Evolutionary conservation across 2,797 vertebrate species (phyloP), one percentile per base, ranked within the genome.

Genomic region (Schizopygopsis pylzovi): DNA sequence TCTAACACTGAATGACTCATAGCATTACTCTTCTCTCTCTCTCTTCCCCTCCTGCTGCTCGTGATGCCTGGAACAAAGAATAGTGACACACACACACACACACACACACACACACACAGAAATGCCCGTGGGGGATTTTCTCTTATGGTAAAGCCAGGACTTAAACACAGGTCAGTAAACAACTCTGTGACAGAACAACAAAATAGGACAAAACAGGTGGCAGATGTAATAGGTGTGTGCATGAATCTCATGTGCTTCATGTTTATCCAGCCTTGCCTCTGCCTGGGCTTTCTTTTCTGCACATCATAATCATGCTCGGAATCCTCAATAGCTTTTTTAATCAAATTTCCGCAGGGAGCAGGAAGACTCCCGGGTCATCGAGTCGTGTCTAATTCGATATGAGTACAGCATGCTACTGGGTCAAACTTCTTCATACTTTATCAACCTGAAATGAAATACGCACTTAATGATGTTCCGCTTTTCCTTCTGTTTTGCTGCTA

Each of bases 1-100:
- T 94, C 97, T 98, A 97, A 97, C 97, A 96, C 96, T 96, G 91
- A 97, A 96, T 99, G 97, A 98, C 97, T 99, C 98, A 98, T 97
- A 96, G 97, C 96, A 98, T 98, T 98, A 97, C 97, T 98, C 52
- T 88, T 75, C 76, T 16, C 61, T 77, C 81, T 43, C 39, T 52
- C 49, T 79, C 87, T 54, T 22, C 56, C 41, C 33, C 47, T 56
- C 83, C 84, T 92, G 92, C 93, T 94, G 94, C 93, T 92, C 91
- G 89, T 91, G 91, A 93, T 80, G 90, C 90, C 90, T 92, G 84
- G 92, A 96, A 99, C 97, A 99, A 98, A 98, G 90, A 95, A 95
- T 96, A 92, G 93, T 93, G 89, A 77, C 84, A 79, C 83, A 63
- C 79, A 72, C 71, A 28, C 25, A n/a, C n/a, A n/a, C n/a, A n/a